A percentile compares a stretch with the other conserved stretches of the same genome.
Conservation (phyloP, 2,797 vertebrate genomes). For the Falco concolor region DNA sequence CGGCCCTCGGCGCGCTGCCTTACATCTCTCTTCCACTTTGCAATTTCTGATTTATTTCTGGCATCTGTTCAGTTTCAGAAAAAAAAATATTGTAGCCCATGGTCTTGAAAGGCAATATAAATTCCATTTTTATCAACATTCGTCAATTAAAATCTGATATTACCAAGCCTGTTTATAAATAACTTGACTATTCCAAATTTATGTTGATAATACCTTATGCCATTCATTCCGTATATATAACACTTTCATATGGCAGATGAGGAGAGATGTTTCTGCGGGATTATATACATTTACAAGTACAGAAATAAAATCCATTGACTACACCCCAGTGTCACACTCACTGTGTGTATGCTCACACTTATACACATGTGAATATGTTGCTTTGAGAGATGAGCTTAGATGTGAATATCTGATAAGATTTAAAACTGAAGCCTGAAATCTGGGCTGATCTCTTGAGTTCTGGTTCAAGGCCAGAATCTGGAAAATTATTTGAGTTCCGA, state of each 20-base stretch:
- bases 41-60: constrained; percentile 51
- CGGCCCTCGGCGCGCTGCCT: rapidly evolving
- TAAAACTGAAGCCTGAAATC: not conserved
- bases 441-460: not conserved
- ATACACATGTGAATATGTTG: not conserved
- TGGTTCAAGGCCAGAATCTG: constrained; percentile 27
- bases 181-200: not conserved
- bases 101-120: not conserved
- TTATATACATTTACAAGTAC: not conserved
- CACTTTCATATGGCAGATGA: not conserved
- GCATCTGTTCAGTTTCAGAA: not conserved
- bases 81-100: not conserved
- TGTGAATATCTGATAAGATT: not conserved
- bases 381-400: not conserved
- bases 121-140: constrained; percentile 37
- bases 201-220: not conserved
- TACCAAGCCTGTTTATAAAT: not conserved
- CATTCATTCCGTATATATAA: not conserved
- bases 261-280: not conserved
- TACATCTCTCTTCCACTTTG: constrained; percentile 7
- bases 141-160: not conserved
- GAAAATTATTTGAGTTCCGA: constrained; percentile 18
- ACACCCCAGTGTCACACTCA: not conserved
- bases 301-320: not conserved
- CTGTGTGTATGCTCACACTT: not conserved